Evolutionary conservation across 2,797 vertebrate species (phyloP), one percentile per base, ranked within the genome.

Genomic region (Anguilla anguilla): DNA sequence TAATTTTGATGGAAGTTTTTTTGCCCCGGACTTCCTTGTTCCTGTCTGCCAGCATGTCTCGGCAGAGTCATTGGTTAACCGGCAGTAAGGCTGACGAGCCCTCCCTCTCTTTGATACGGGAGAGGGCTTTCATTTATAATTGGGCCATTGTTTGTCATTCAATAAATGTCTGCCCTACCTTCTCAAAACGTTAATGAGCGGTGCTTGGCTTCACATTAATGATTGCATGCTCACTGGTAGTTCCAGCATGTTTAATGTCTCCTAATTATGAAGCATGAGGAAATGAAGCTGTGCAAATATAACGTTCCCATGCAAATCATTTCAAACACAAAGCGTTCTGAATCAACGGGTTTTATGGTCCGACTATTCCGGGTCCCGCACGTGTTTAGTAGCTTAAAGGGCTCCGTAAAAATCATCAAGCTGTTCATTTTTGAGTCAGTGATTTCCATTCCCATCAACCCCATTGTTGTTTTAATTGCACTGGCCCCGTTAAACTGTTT

Each of bases 121-220:
- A 39, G 77, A 49, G 15, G 35, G 43, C 77, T 25, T 49, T 81
- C 77, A 49, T 81, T 81, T 81, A 46, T 81, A 81, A 81, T 81
- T 49, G 43, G 39, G 3, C 39, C 19, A 7, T 81, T 77, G 35
- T 46, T 49, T 81, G 77, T 81, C 77, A 81, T 81, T 81, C 77
- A 81, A 46, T 46, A 49, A 49, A 81, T 49, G 43, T 46, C 72
- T 77, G 72, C 22, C 2, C 72, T 39, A 39, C 10, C 77, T 43
- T 81, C 43, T 43, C 77, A 77, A 77, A 28, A 13, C 3, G 35
- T 46, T 81, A 49, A 81, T 22, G 77, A 81, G 77, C 19, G 35
- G 43, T 77, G 35, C 72, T 77, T 77, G 72, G 72, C 72, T 81
- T 81, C 77, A 22, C 77, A 46, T 49, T 81, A 81, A 81, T 49